phyloP scores from a whole-genome alignment of 2,113 vertebrate species.

The Nannospalax galili region DNA sequence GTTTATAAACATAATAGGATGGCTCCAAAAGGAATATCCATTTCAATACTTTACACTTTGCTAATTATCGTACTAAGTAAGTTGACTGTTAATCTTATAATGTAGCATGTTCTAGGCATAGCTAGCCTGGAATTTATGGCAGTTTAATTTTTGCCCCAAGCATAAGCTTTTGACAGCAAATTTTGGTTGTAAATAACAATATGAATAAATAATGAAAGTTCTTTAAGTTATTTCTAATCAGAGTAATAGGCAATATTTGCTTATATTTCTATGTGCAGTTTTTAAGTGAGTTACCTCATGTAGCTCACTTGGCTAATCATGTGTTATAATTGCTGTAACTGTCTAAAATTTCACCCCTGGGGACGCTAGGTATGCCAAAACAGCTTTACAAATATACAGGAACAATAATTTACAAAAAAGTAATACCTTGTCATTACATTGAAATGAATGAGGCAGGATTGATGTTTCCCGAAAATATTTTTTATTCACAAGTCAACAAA shows the following conservation, averaged over 20 bases:
- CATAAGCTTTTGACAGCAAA: background rate
- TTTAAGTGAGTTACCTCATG: background rate
- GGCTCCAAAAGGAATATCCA: background rate
- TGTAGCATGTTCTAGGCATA: background rate
- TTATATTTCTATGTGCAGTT: background rate
- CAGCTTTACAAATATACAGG: background rate
- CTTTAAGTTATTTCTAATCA: background rate
- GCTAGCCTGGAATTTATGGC: background rate
- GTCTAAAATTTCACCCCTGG: background rate
- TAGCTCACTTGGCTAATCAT: background rate
- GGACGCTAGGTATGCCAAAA: background rate
- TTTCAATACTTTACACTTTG: background rate
- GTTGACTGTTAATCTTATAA: background rate
- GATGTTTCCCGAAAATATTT: background rate
- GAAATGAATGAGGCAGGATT: background rate
- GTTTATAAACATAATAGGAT: background rate
- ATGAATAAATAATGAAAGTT: background rate
- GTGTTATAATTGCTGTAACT: fast-evolving
- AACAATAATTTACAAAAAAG: background rate
- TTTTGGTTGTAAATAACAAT: background rate
- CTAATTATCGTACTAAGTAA: background rate
- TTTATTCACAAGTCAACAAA: background rate
- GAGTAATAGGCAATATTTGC: background rate
- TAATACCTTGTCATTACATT: background rate
- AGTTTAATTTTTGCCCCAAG: background rate